These are phyloP conservation scores for Misgurnus anguillicaudatus DNA, from an alignment of 2,113 vertebrate genomes.

Conservation along the genomic window DNA sequence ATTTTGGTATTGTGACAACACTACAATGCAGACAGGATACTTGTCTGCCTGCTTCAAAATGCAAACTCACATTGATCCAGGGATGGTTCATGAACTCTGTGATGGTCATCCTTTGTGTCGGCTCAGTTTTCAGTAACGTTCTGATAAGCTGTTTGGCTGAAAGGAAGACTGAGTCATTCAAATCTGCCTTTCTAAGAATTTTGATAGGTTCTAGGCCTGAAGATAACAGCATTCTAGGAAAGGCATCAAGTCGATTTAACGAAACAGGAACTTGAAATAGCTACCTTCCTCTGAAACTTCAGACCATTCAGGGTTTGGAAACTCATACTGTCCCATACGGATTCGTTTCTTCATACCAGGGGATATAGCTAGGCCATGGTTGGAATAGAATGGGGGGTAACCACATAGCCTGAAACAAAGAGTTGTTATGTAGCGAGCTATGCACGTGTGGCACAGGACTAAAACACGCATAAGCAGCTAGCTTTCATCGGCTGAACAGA, in stretches of 20 bases:
- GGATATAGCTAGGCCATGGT: slow-evolving; percentile 97
- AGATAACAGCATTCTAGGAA: not conserved
- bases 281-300: slow-evolving; percentile 97
- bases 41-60: too few relatives aligned
- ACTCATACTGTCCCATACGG: slow-evolving; percentile 95
- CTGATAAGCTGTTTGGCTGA: slow-evolving; percentile 94
- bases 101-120: slow-evolving; percentile 96
- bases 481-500: not conserved
- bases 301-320: slow-evolving; percentile 96
- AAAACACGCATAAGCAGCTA: not conserved
- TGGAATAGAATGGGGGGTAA: slow-evolving; percentile 97
- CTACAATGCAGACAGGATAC: too few relatives aligned
- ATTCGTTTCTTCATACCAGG: slow-evolving; percentile 98
- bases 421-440: too few relatives aligned
- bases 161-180: slow-evolving; percentile 26
- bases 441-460: not conserved
- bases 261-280: slow-evolving; percentile 25
- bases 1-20: too few relatives aligned
- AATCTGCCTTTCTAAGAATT: slow-evolving; percentile 19
- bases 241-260: not conserved
- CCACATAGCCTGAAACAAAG: slow-evolving; percentile 84
- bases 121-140: slow-evolving; percentile 94
- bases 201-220: not conserved
- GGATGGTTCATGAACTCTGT: slow-evolving; percentile 98
- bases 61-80: slow-evolving; percentile 90